Percentiles rank a stretch among this genome's conserved stretches.
These are phyloP conservation scores for Alouatta palliata DNA, from an alignment of 2,113 vertebrate genomes.

Conservation along the genomic window DNA sequence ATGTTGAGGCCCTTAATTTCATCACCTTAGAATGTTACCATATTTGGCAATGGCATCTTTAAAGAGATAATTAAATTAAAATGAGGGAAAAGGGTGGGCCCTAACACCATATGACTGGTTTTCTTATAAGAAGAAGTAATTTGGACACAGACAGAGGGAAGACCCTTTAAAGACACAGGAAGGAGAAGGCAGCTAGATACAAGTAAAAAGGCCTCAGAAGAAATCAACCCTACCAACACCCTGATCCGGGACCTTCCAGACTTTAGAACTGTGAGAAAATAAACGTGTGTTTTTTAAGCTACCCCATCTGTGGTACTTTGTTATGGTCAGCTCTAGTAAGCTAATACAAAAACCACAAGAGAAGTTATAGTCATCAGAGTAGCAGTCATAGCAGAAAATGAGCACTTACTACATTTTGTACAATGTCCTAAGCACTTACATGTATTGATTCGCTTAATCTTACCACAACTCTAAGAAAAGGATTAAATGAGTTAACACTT, in stretches of 20 bases:
- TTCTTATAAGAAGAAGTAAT: background rate
- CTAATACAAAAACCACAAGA: background rate
- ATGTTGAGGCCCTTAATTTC: background rate
- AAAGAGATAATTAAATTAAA: background rate
- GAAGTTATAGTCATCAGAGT: rapidly evolving
- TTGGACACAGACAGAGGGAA: background rate
- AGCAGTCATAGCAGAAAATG: background rate
- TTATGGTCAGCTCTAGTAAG: background rate
- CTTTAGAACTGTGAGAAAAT: background rate
- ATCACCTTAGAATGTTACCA: background rate
- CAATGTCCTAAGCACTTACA: background rate
- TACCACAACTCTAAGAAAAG: background rate
- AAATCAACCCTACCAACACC: background rate
- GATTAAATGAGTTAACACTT: background rate
- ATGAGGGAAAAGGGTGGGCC: background rate
- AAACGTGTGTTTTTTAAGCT: background rate
- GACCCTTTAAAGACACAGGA: background rate
- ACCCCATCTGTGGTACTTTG: background rate
- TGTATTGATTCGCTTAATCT: background rate
- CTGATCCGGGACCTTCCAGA: background rate
- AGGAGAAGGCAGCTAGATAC: background rate
- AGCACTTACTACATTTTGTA: background rate
- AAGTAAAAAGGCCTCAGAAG: background rate
- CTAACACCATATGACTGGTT: background rate
- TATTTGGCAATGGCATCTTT: background rate